Evolutionary conservation across 1,140 invertebrate species (phyloP).

Genomic region (Hydropsyche tenuis): DNA sequence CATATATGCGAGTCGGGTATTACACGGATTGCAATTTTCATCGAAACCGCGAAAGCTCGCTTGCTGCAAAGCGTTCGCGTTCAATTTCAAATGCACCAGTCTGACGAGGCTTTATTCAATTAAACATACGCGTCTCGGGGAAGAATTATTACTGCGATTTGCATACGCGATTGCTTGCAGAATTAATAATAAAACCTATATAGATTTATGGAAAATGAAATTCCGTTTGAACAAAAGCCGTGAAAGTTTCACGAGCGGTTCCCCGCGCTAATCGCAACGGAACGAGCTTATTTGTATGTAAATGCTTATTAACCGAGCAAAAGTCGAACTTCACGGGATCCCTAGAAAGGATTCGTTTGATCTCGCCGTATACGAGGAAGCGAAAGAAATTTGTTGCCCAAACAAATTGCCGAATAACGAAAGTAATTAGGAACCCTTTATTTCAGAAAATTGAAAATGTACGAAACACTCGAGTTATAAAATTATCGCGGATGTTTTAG

Average conservation of each 20-base stretch:
- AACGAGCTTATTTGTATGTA: slow-evolving; percentile 11
- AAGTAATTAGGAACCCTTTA: neutral
- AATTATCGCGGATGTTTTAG: neutral
- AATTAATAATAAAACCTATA: too few species aligned
- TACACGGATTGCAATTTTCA: slow-evolving; percentile 6
- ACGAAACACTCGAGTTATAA: neutral
- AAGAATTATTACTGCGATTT: slow-evolving; percentile 40
- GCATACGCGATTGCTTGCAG: slow-evolving; percentile 25
- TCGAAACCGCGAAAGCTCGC: neutral
- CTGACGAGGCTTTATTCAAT: slow-evolving; percentile 33
- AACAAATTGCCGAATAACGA: neutral
- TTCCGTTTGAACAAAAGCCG: too few species aligned
- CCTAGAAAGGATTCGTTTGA: neutral
- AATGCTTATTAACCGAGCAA: neutral
- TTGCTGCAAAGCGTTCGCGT: neutral
- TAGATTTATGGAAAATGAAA: too few species aligned
- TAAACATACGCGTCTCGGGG: slow-evolving; percentile 33
- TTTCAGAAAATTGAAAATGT: too few species aligned
- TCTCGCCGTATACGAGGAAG: neutral
- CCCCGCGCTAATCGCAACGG: neutral
- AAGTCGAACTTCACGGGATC: neutral
- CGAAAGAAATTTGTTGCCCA: slow-evolving; percentile 5
- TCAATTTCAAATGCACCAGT: slow-evolving; percentile 27
- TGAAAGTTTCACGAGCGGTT: too few species aligned
- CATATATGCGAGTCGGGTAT: too few species aligned